A percentile compares a stretch with the other conserved stretches of the same genome.
Evolutionary conservation across 2,113 vertebrate genomes (phyloP).

Genomic region (Plectropomus leopardus): DNA sequence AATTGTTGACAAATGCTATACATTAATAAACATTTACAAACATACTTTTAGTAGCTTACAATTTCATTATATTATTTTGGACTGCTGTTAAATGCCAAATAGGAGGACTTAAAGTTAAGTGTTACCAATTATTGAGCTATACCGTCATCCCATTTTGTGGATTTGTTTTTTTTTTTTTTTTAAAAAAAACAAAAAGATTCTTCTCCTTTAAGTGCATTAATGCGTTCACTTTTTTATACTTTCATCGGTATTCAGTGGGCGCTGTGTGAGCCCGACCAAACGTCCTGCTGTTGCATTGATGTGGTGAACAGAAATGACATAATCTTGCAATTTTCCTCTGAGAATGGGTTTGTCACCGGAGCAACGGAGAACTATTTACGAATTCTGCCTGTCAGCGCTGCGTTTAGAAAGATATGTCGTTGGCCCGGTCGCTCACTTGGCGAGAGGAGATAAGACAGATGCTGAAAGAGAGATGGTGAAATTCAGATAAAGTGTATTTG

Average conservation of each 20-base stretch:
- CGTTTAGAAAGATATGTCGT: background rate
- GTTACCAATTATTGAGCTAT: background rate
- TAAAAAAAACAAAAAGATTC: no score
- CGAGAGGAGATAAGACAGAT: slow-evolving; percentile 9
- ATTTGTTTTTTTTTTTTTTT: background rate
- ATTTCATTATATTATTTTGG: no score
- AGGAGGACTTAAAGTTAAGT: background rate
- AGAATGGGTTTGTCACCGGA: slow-evolving; percentile 49
- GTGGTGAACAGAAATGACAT: slow-evolving; percentile 34
- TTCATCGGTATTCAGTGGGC: slow-evolving; percentile 36
- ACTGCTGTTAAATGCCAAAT: background rate
- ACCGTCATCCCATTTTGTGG: background rate
- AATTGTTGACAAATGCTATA: no score
- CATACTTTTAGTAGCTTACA: no score
- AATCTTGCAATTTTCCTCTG: slow-evolving; percentile 44
- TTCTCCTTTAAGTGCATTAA: background rate
- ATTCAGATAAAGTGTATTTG: slow-evolving; percentile 24
- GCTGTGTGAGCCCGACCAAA: slow-evolving; percentile 33
- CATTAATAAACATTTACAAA: no score
- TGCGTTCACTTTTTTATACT: slow-evolving; percentile 22
- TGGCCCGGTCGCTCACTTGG: background rate
- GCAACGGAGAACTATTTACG: slow-evolving; percentile 50
- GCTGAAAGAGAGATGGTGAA: slow-evolving; percentile 35
- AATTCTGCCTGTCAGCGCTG: background rate
- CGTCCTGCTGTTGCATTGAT: slow-evolving; percentile 59